A percentile compares a stretch with the other conserved stretches of the same genome.
phyloP scores from a whole-genome alignment of 2,113 vertebrate genomes.

The Micronycteris hirsuta region DNA sequence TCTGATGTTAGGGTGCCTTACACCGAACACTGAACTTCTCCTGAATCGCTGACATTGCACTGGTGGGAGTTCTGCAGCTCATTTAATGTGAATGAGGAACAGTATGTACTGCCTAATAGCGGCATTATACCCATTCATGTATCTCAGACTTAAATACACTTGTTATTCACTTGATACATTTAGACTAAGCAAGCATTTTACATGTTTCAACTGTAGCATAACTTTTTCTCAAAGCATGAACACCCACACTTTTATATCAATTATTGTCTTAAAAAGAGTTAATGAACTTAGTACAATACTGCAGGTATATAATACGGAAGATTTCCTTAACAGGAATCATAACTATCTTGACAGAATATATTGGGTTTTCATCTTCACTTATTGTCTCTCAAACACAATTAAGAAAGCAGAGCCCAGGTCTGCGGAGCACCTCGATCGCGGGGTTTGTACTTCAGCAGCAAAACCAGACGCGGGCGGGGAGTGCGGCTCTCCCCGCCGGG shows the following conservation, averaged over 20 bases:
- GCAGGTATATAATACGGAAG: not conserved
- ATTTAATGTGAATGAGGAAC: not conserved
- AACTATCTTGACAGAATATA: conserved; percentile 23
- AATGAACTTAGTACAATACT: conserved; percentile 34
- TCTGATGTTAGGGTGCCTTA: not conserved
- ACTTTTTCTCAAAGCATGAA: conserved; percentile 26
- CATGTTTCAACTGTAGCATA: conserved; percentile 40
- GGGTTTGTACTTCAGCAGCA: not conserved
- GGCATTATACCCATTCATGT: not conserved
- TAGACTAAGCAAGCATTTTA: conserved; percentile 43
- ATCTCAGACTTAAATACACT: conserved; percentile 31
- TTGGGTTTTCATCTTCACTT: not conserved
- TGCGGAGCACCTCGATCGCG: not conserved
- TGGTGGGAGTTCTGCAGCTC: not conserved
- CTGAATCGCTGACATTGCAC: not conserved
- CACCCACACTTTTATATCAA: not conserved
- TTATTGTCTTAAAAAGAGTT: conserved; percentile 28
- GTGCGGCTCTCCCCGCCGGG: not conserved
- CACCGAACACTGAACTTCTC: not conserved
- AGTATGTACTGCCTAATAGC: not conserved
- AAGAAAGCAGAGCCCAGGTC: conserved; percentile 6
- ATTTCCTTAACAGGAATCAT: not conserved
- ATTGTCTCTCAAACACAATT: not conserved
- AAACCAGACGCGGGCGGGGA: not conserved
- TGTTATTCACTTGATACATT: not conserved